These are phyloP conservation scores for Eulemur albifrons DNA, from an alignment of 2,797 vertebrate species.

Conservation along the genomic window DNA sequence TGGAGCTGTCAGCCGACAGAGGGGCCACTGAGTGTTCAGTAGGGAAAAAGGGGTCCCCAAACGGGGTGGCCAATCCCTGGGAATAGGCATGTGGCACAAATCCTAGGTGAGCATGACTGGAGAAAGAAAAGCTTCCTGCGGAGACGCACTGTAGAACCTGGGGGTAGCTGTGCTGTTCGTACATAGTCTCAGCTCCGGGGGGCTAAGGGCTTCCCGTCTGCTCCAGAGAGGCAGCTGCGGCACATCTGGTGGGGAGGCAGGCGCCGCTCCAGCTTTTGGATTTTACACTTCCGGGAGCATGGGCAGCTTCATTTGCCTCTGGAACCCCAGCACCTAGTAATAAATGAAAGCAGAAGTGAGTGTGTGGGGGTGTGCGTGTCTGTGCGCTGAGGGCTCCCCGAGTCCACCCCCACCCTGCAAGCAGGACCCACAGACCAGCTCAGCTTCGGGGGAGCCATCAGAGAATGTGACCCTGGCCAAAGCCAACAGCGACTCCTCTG, in stretches of 20 bases:
- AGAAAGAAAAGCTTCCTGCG: too few species aligned
- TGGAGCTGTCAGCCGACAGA: neutral
- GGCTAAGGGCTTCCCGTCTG: neutral
- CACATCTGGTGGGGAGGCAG: too few species aligned
- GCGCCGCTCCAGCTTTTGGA: neutral
- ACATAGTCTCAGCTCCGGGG: neutral
- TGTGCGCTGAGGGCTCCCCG: neutral
- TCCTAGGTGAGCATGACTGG: neutral
- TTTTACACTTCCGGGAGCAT: neutral
- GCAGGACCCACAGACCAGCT: neutral
- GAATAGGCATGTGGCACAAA: neutral
- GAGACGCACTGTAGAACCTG: neutral
- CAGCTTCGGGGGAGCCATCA: neutral
- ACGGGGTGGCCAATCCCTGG: neutral
- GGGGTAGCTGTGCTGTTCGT: neutral
- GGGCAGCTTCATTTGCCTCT: neutral
- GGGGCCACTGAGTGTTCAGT: neutral
- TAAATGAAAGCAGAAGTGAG: neutral
- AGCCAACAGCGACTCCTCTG: neutral
- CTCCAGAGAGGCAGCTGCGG: neutral
- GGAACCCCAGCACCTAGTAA: neutral
- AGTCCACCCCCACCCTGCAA: neutral
- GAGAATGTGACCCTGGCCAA: neutral
- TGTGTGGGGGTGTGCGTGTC: neutral
- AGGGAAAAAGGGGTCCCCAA: neutral